Base-by-base conservation (phyloP, 2,113 vertebrate species). In the Corythornis vintsioides region DNA sequence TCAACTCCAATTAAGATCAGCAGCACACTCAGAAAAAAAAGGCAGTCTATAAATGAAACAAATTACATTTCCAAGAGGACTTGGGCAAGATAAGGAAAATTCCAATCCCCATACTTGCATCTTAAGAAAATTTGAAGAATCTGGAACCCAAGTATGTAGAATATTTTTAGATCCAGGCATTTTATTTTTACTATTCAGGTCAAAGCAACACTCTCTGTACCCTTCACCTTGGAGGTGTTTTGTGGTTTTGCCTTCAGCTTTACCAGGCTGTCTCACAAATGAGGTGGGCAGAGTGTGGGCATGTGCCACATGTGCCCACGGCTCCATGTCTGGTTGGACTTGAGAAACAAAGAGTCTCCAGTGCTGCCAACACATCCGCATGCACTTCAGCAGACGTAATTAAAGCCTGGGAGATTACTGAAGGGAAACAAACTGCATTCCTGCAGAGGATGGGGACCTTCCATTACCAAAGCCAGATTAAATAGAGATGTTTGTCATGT, bases 271-370 rank as follows among this genome's bases (percentile, higher is more conserved):
- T 24, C 55, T 72, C 45, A 17, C 57, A 26, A 18, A 28, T 9
- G 5, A 33, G 55, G 8, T 85, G 28, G 56, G 45, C 8, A 9
- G 29, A 21, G 33, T 29, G 69, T 11, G 47, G 48, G 55, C 53
- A 31, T 3, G 7, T 40, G 15, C 4, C 82, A 79, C 7, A 2
- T 4, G 7, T 1, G 1, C 0, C 17, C 28, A 3, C 6, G 35
- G 0, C 7, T 87, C 29, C 38, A 11, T 52, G 24, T 14, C 85
- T 53, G 25, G 33, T 25, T 17, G 18, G 71, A 7, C 59, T 89
- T 53, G 14, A 79, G 78, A 91, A 85, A 65, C n/a, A 73, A 81
- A 66, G n/a, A 72, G 66, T 57, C 93, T 31, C 40, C 56, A 6
- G 2, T 13, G 73, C 92, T 72, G 45, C 73, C 11, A 57, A 76